Base-by-base conservation (phyloP, 2,113 vertebrate genomes). In the Embiotoca jacksoni region DNA sequence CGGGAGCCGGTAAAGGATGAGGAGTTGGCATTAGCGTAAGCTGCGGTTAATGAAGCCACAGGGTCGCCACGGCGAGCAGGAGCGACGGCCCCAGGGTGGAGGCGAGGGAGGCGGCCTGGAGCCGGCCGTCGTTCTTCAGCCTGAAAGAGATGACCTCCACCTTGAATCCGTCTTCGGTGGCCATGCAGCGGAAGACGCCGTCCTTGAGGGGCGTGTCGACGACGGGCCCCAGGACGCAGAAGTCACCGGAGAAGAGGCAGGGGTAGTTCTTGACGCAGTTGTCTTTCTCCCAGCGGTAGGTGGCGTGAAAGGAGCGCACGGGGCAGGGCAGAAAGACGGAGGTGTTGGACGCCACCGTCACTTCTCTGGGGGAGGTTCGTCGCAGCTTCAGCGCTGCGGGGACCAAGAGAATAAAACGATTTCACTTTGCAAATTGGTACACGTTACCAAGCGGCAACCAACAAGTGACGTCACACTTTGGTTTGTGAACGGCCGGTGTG, bases 241-340 rank as follows among this genome's bases (percentile, higher is more conserved):
- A 95, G 78, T 94, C 93, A 35, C 94, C 94, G 0, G 93, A 91
- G 88, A 96, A 92, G 53, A 92, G 72, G 83, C 95, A 96, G 3
- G 95, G 91, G 75, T 95, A 96, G 50, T 81, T 89, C 85, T 86
- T 92, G 53, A 83, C 32, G 60, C 92, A 94, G 93, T 94, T 92
- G 73, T 95, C 95, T 62, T 94, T 95, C 76, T 95, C 94, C 95
- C 95, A 96, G 57, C 91, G 94, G 61, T 96, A 96, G 64, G 83
- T 89, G 65, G 95, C 95, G 7, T 95, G 95, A 79, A 95, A 95
- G 65, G 95, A 96, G 58, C 62, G 92, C 71, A 96, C 91, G 0
- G 95, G 95, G 83, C 95, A 96, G 0, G 95, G 95, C 2, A 96
- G 88, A 11, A 95, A 93, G 59, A 96, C 56, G 0, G 94, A 86